Evolutionary conservation across 2,797 vertebrate species (phyloP).

Genomic region (Aulostomus chinensis): DNA sequence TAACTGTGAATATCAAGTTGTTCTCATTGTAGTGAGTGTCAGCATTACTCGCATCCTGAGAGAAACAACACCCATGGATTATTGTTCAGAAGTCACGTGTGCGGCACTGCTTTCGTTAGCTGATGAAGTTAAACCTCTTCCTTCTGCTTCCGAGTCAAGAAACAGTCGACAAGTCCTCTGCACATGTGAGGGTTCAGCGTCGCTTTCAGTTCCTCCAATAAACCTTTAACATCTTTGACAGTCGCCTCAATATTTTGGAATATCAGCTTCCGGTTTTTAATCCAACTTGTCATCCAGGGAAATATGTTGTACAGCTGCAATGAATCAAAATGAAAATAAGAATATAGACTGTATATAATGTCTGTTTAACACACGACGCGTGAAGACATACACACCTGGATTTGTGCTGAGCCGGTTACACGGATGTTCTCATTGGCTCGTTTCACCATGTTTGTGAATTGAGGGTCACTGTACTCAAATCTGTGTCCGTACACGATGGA

Average conservation of each 20-base stretch:
- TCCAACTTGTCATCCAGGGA: constrained; percentile 48
- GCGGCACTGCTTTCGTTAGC: no score
- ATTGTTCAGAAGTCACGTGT: no score
- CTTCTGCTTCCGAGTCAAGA: constrained; percentile 51
- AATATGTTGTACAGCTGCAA: constrained; percentile 68
- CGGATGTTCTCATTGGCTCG: constrained; percentile 40
- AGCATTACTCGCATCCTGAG: constrained; percentile 32
- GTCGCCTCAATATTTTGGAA: background rate
- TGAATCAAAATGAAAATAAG: background rate
- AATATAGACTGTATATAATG: no score
- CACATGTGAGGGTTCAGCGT: constrained; percentile 46
- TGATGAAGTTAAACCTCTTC: constrained; percentile 35
- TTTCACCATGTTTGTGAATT: constrained; percentile 56
- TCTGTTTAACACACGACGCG: no score
- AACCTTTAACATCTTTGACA: background rate
- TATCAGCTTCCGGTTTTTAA: constrained; percentile 22
- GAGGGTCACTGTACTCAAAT: constrained; percentile 72
- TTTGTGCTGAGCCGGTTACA: constrained; percentile 21
- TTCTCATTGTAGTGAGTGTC: constrained; percentile 46
- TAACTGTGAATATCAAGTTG: constrained; percentile 50
- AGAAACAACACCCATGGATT: no score
- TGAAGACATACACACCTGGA: no score
- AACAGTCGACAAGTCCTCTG: constrained; percentile 64
- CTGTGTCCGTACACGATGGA: constrained; percentile 73
- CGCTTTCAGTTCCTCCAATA: constrained; percentile 31